Conservation (phyloP, 1,140 invertebrate genomes). For the Platyura marginata region DNA sequence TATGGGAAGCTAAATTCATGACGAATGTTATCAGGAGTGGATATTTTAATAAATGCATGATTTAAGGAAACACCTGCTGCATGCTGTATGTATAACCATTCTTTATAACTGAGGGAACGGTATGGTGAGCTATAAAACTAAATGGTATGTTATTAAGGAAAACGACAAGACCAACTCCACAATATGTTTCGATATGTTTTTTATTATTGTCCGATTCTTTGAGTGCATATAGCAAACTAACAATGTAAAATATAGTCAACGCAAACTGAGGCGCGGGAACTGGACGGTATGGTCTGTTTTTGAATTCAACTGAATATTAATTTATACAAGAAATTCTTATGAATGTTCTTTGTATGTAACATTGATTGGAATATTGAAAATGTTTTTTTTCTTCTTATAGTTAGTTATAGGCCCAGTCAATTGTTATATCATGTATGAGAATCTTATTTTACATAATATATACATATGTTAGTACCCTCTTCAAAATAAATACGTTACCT, state of each 20-base stretch:
- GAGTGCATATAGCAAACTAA: background rate
- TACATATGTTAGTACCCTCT: too few species aligned
- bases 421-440: too few species aligned
- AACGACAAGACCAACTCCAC: background rate
- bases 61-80: background rate
- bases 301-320: too few species aligned
- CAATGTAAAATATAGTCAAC: background rate
- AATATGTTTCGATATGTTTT: background rate
- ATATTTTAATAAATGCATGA: background rate
- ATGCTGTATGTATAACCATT: background rate
- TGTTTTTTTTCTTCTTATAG: too few species aligned
- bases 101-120: background rate
- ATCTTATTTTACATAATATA: too few species aligned
- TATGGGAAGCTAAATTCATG: background rate
- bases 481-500: too few species aligned
- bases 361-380: too few species aligned
- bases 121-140: background rate
- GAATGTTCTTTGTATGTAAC: too few species aligned
- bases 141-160: background rate
- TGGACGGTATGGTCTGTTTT: too few species aligned
- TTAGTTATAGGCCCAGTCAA: too few species aligned
- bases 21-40: background rate
- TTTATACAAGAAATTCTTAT: too few species aligned
- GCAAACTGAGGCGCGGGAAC: too few species aligned
- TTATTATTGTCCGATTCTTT: background rate